Conservation (phyloP, 2,888 invertebrate species). For the Eilema griseolum region DNA sequence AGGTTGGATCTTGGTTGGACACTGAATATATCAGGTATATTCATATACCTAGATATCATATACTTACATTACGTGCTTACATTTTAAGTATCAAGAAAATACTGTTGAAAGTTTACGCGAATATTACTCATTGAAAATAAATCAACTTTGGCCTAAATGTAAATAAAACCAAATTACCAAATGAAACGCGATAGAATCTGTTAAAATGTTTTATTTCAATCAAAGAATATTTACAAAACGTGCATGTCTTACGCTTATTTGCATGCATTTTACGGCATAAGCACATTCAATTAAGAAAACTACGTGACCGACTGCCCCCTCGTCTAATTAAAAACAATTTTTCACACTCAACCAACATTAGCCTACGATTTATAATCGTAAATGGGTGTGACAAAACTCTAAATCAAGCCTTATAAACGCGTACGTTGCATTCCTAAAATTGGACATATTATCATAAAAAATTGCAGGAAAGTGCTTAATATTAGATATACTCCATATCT, state of each 20-base stretch:
- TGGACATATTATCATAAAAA: slow-evolving; percentile 7
- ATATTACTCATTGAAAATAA: too few species aligned
- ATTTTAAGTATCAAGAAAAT: background rate
- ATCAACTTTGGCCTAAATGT: too few species aligned
- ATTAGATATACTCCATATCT: background rate
- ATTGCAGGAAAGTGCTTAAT: slow-evolving; percentile 1
- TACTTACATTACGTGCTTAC: too few species aligned
- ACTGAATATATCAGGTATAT: background rate
- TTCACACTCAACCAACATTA: slow-evolving; percentile 21
- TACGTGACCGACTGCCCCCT: background rate
- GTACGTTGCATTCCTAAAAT: slow-evolving; percentile 19
- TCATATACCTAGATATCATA: background rate
- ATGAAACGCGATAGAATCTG: too few species aligned
- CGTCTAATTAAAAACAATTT: slow-evolving; percentile 18
- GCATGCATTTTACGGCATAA: background rate
- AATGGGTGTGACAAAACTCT: slow-evolving; percentile 20
- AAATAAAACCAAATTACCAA: too few species aligned
- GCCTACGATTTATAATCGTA: slow-evolving; percentile 27
- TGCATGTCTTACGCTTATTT: background rate
- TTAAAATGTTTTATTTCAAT: too few species aligned
- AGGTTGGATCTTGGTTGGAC: too few species aligned
- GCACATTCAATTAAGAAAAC: background rate
- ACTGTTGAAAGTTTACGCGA: too few species aligned
- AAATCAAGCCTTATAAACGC: slow-evolving; percentile 17
- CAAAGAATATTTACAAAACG: background rate